Evolutionary conservation across 2,888 invertebrate species (phyloP), one percentile per base, ranked within the genome.

Genomic region (Cancer borealis): DNA sequence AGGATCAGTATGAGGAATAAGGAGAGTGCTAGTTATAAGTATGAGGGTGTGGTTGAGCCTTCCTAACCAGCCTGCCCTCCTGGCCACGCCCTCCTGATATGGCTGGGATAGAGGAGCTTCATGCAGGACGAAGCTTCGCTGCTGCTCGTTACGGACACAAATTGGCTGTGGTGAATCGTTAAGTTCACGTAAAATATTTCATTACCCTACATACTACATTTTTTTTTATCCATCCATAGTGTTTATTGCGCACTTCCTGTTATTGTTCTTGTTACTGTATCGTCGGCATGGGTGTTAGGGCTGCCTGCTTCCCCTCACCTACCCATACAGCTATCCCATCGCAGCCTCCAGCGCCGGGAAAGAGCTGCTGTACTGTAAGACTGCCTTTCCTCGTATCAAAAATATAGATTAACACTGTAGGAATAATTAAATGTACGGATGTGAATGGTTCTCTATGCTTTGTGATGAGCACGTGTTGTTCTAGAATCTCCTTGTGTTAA

Each of bases 141-240:
- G 73, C 73, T 79, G 73, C 26, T 79, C 73, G 26, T 79, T 79
- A 79, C n/a, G 73, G 21, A n/a, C 73, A 79, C 26, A n/a, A 79
- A 79, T 79, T 79, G 73, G 26, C 73, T 79, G 73, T 79, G 73
- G 73, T 79, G 73, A 79, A 79, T 79, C 73, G 73, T 79, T 79
- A 79, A 21, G 26, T 2, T 26, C 73, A 79, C 73, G 60, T 10
- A 21, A 79, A 79, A n/a, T 79, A 79, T 79, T 79, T 79, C 26
- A n/a, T 79, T 79, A 10, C 73, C 73, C n/a, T 79, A 26, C 26
- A 79, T 79, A 26, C 26, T n/a, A 21, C 26, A 26, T 47, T n/a
- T 89, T 46, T 14, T 4, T 10, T 89, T 30, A 14, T 47, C 21
- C 47, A 88, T 6, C 60, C 60, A 60, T 26, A 47, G 26, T 12